Evolutionary conservation across 2,797 vertebrate genomes (phyloP), one percentile per base, ranked within the genome.

Genomic region (Sylvia borin): DNA sequence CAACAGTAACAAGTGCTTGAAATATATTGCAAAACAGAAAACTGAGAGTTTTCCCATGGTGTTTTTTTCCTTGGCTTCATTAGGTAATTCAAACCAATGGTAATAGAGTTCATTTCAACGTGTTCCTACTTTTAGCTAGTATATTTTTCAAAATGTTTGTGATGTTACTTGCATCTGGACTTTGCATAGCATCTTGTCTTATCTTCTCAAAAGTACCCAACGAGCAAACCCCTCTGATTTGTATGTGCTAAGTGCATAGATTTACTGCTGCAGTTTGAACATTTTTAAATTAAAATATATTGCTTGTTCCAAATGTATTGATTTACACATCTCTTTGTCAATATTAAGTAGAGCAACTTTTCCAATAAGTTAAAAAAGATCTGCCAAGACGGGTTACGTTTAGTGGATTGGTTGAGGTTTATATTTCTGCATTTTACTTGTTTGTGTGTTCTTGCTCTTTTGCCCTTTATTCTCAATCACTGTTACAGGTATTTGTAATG

Each of bases 251-350:
- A 98, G 97, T 97, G 97, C 98, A 99, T 99, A 98, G 99, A 99
- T 99, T 99, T 99, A 98, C 98, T 99, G 98, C 98, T 99, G 98
- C 98, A 98, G 98, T 99, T 98, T 98, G 98, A 99, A 98, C 98
- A 98, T 98, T 99, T 99, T 99, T 98, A 99, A 99, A 99, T 99
- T 99, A 99, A 99, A 99, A 99, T 99, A 99, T 99, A 99, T 99
- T 98, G 98, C 99, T 98, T 98, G 98, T 99, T 99, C 98, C 98
- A 98, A 98, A 98, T 99, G 97, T 99, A 99, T 99, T 99, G 99
- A 99, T 99, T 98, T 98, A 98, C 95, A 97, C 98, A 98, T 98
- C 98, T 98, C 98, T 99, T 95, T 99, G 99, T 99, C 99, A 99
- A 99, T 99, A 99, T 98, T 98, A 99, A 98, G 98, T 99, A 98